Percentiles rank a stretch among this genome's conserved stretches.
Conservation (phyloP, 2,113 vertebrate genomes). For the Ptilorrhoa leucosticta region DNA sequence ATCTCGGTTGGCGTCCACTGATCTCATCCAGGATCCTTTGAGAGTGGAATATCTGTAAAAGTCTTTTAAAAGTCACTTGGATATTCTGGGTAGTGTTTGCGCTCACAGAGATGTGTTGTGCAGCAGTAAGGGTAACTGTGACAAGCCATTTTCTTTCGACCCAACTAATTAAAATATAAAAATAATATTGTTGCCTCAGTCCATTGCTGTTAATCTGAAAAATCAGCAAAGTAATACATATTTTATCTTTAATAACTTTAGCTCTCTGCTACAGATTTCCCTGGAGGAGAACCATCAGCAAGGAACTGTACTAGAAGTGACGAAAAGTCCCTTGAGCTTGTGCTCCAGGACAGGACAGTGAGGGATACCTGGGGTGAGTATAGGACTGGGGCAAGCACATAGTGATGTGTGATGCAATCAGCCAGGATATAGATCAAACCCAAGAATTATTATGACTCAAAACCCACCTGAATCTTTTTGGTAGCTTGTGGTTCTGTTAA, state of each 20-base stretch:
- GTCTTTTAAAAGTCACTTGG: conserved; percentile 24
- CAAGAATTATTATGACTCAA: background rate
- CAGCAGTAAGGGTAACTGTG: background rate
- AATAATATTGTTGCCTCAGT: background rate
- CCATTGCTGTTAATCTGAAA: background rate
- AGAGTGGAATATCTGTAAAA: conserved; percentile 24
- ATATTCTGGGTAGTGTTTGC: background rate
- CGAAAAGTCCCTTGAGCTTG: background rate
- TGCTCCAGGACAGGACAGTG: background rate
- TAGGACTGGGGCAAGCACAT: background rate
- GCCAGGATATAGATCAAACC: background rate
- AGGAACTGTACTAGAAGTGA: background rate
- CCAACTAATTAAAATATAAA: background rate
- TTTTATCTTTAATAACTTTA: background rate
- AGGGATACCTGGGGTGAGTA: background rate
- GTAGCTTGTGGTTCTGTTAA: background rate
- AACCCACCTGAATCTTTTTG: background rate
- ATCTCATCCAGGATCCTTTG: conserved; percentile 48
- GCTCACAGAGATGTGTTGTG: background rate
- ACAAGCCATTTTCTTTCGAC: background rate
- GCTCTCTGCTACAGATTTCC: background rate
- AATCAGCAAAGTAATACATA: background rate
- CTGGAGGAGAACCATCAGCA: background rate
- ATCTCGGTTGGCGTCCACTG: conserved; percentile 14
- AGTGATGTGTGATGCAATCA: background rate